Evolutionary conservation across 2,113 vertebrate species (phyloP).

Genomic region (Rhinogobius similis): DNA sequence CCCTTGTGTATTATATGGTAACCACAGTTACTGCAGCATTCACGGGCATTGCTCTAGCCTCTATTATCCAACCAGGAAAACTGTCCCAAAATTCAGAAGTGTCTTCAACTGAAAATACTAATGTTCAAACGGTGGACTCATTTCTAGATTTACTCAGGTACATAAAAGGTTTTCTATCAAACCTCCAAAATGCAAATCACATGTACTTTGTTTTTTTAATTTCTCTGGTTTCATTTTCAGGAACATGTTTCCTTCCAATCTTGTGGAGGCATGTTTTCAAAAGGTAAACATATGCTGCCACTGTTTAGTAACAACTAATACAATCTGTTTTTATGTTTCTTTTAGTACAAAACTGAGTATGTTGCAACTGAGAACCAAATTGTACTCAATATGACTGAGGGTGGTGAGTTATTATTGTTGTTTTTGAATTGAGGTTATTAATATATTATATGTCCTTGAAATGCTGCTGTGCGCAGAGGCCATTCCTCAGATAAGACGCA

Average conservation of each 20-base stretch:
- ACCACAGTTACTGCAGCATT: slow-evolving; percentile 76
- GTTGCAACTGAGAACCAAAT: slow-evolving; percentile 32
- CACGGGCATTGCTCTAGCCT: slow-evolving; percentile 81
- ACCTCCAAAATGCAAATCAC: not conserved
- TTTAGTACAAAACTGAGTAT: slow-evolving; percentile 86
- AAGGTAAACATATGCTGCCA: slow-evolving; percentile 78
- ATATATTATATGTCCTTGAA: no score
- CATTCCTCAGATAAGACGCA: no score
- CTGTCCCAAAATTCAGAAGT: slow-evolving; percentile 32
- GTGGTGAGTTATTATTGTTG: slow-evolving; percentile 5
- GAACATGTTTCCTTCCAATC: slow-evolving; percentile 92
- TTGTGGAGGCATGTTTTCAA: slow-evolving; percentile 93
- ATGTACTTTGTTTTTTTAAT: not conserved
- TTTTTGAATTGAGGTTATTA: not conserved
- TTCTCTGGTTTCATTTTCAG: slow-evolving; percentile 54
- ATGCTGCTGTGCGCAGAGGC: no score
- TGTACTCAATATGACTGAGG: slow-evolving; percentile 5
- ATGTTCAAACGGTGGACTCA: slow-evolving; percentile 80
- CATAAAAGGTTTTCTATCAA: not conserved
- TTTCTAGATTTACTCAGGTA: slow-evolving; percentile 83
- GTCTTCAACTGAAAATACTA: slow-evolving; percentile 66
- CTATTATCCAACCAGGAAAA: slow-evolving; percentile 49
- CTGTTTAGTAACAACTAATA: not conserved
- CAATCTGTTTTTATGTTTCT: not conserved
- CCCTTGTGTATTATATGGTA: slow-evolving; percentile 82